These are phyloP conservation scores for Tokudaia tokunoshimensis DNA, from an alignment of 2,797 vertebrate genomes.

Conservation along the genomic window DNA sequence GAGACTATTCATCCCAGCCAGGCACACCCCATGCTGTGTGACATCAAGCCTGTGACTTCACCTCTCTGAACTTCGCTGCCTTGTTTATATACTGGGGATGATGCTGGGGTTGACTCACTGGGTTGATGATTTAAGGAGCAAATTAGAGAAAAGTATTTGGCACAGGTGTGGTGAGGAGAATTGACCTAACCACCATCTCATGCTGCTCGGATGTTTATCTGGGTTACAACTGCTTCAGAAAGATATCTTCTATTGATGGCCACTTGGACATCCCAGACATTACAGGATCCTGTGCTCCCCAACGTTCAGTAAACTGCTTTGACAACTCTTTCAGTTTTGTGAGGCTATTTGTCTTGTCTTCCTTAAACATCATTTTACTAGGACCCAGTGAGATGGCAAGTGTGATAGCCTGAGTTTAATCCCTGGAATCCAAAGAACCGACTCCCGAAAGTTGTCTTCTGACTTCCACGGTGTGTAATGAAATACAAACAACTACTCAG, in stretches of 20 bases:
- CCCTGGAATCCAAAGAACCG: neutral
- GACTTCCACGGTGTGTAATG: neutral
- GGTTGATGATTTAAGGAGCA: neutral
- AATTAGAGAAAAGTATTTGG: neutral
- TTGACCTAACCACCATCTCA: neutral
- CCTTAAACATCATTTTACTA: neutral
- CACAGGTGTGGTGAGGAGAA: neutral
- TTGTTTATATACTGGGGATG: neutral
- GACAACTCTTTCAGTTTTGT: neutral
- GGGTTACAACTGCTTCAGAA: neutral
- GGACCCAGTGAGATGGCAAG: neutral
- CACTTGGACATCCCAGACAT: neutral
- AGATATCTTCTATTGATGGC: neutral
- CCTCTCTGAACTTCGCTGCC: slow-evolving; percentile 10
- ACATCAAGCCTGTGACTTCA: neutral
- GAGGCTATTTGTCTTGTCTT: neutral
- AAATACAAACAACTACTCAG: neutral
- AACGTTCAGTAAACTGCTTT: neutral
- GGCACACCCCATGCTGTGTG: neutral
- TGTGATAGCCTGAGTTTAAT: neutral
- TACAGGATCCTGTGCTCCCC: neutral
- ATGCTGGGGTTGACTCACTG: neutral
- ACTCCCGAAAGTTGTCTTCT: neutral
- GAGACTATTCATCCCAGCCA: neutral
- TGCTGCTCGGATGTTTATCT: neutral